Evolutionary conservation across 2,888 invertebrate species (phyloP), one percentile per base, ranked within the genome.

Genomic region (Ophion ellenae): DNA sequence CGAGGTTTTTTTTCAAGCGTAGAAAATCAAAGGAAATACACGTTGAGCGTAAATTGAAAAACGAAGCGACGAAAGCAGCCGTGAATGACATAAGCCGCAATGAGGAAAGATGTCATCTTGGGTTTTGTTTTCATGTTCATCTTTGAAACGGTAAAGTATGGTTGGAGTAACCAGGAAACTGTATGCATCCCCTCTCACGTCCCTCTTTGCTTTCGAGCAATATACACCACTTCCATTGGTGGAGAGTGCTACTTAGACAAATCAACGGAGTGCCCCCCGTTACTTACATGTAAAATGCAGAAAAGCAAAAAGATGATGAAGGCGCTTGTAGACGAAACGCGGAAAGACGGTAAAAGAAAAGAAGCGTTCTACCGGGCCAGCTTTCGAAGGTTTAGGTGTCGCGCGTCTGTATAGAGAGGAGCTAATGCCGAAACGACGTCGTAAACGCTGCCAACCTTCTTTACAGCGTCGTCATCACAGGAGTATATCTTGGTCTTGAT

Each of bases 181-280:
- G 11, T 32, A 24, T 32, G 17, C 11, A 75, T 74, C 53, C 36
- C 20, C 14, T n/a, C 59, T 61, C 63, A 28, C 69, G 76, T 78
- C 67, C 81, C 40, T 77, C 63, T 64, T 28, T 36, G 59, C 70
- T 77, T 71, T 75, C 74, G 53, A 61, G 59, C 57, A 32, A 59
- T 78, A 73, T 32, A 59, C 71, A 53, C 40, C 66, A 47, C 32
- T 75, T 91, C 91, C 92, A 92, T 92, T 91, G 92, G 89, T 84
- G 85, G 91, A 92, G 93, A 92, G 93, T 93, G 92, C 92, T 93
- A 94, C 93, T 94, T 94, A 92, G 89, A 93, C 91, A 93, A 93
- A 94, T 94, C 93, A 93, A 90, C 87, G 85, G 88, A 88, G 87
- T 89, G 86, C 87, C 86, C 89, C 86, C 90, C 90, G 87, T 90